Base-by-base conservation (phyloP, 1,140 invertebrate genomes). In the Thalassaphorura encarpata region DNA sequence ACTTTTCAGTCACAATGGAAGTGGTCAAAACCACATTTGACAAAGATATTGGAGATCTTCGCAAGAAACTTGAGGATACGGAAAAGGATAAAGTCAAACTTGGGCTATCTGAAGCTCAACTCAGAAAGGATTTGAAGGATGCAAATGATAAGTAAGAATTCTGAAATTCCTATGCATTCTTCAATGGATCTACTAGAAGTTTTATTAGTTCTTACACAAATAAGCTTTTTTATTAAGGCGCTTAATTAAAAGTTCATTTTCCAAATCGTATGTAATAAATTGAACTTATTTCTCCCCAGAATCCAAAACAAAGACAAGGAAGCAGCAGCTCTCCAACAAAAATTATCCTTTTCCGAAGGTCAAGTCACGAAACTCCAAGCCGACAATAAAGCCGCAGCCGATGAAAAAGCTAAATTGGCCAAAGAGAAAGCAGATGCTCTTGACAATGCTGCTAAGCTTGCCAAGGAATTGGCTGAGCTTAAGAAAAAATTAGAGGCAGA, bases 21-120 rank as follows among this genome's bases (percentile, higher is more conserved):
- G 26, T 11, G n/a, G 33, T 53, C 5, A 46, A 45, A 23, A 24
- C 46, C n/a, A 53, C 51, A 24, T 53, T 27, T 27, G 36, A 42
- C 26, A 53, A 42, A 3, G 51, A 53, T 3, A 53, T 19, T 31
- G 11, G 6, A n/a, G 36, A 13, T 21, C 16, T 53, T 18, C 51
- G 51, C 3, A 43, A 23, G 23, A 21, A 43, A 45, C 31, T 53
- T 11, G 51, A 53, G 27, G 16, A 53, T 18, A 36, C 51, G 5
- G 51, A 53, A 43, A 53, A 53, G 26, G 51, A 53, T 26, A 53
- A 53, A 21, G 51, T 43, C 6, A 53, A 53, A 21, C 26, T 43
- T 5, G 27, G 28, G 11, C 24, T 53, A 23, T 42, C 36, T 8
- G 36, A 24, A n/a, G 51, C 6, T 3, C 46, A 41, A 26, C 27